Base-by-base conservation (phyloP, 2,888 invertebrate genomes). In the Agelastica alni region DNA sequence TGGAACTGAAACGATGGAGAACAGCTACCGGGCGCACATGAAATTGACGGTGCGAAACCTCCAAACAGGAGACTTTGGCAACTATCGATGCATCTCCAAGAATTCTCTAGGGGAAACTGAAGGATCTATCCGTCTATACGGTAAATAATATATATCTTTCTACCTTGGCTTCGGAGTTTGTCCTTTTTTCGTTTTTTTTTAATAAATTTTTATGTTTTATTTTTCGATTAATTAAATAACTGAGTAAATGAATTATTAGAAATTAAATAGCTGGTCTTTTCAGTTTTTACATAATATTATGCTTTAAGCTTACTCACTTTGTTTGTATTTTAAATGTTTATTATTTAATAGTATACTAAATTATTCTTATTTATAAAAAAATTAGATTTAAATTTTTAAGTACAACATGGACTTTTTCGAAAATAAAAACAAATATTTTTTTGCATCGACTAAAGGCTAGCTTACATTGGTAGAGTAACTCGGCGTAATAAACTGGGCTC, bases 31-130 rank as follows among this genome's bases (percentile, higher is more conserved):
- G 75, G 88, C 92, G 18, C 89, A 91, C 78, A 93, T 94, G 93
- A 89, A 88, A 75, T 80, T 94, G 69, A 93, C 91, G 59, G 91
- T 95, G 67, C 85, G 87, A 70, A 90, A 89, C 79, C 83, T 94
- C 58, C 88, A 89, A 76, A 80, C 84, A 52, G 88, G 86, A 49
- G 94, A 95, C 81, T 93, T 93, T 73, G 93, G 93, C 60, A 91
- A 89, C 80, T 95, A 94, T 78, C 83, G 91, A 70, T 95, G 94
- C 81, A 91, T 94, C 77, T 93, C 93, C 67, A 95, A 94, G 79
- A 94, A 94, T 79, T 93, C 93, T 47, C 84, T 94, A 39, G 94
- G 94, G 58, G 94, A 94, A 80, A 94, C 93, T 6, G 93, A 94
- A 79, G 93, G 93, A 67, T 92, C 93, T 66, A 93, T 95, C 76